These are phyloP conservation scores for Dicerorhinus sumatrensis DNA, from an alignment of 2,113 vertebrate species.

Conservation along the genomic window DNA sequence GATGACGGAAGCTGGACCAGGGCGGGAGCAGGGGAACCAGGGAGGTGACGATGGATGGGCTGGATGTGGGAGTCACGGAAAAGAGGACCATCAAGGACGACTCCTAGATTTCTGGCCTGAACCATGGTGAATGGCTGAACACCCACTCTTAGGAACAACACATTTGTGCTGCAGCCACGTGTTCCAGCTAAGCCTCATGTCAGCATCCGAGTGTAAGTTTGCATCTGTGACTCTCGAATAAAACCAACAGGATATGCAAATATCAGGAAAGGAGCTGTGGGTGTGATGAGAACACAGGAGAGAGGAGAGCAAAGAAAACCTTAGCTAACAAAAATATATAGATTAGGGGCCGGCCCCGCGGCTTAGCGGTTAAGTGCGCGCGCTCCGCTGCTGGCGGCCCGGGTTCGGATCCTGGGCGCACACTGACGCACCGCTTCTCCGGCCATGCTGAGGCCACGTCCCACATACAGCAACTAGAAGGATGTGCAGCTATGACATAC, in stretches of 20 bases:
- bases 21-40: rapidly evolving
- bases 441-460: no score
- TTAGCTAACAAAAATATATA: background rate
- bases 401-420: no score
- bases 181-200: rapidly evolving
- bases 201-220: background rate
- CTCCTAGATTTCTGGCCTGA: background rate
- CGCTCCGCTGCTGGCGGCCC: no score
- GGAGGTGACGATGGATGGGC: rapidly evolving
- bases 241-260: background rate
- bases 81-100: background rate
- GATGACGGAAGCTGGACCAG: background rate
- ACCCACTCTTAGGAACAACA: background rate
- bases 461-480: no score
- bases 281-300: rapidly evolving
- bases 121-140: rapidly evolving
- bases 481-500: no score
- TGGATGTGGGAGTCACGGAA: background rate
- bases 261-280: background rate
- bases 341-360: no score
- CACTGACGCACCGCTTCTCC: no score
- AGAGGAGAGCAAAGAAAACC: background rate
- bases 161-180: rapidly evolving
- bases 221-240: background rate
- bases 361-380: no score